Base-by-base conservation (phyloP, 2,888 invertebrate species). In the Cheilosia urbana region DNA sequence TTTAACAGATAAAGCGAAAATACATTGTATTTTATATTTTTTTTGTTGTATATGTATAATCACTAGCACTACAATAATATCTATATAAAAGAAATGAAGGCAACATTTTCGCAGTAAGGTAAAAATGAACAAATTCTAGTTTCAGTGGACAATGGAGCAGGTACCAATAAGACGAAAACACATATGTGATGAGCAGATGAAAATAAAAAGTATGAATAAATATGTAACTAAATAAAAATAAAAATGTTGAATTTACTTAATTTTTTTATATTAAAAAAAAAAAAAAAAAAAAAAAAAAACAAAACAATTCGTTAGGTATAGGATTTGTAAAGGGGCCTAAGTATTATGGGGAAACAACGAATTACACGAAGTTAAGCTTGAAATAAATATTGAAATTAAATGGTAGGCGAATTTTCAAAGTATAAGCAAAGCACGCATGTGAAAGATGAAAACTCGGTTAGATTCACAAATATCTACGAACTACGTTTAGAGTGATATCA, bases 11-110 rank as follows among this genome's bases (percentile, higher is more conserved):
- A 79, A 79, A 79, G 79, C 79, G n/a, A 72, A 58, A 72, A 60
- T 63, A 76, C 60, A 47, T 65, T 19, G 42, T 62, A 4, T 68
- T 68, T 45, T 68, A 42, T 15, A 19, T 53, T 68, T 63, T 34
- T 66, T 42, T 63, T 34, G 60, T 42, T 69, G 21, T 57, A 21
- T 76, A 47, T 49, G 11, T 37, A 66, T 87, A 88, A 88, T 87
- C 89, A 89, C 88, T 89, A 88, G 89, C 88, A 89, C 89, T 89
- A 89, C 88, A 88, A 88, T 84, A 87, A 83, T 80, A 71, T 80
- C 69, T 79, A 78, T 62, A 49, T 58, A 51, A 66, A 73, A 65
- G 51, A 57, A 72, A 73, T 63, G 21, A 60, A 80, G 66, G 72
- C 63, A 78, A 73, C 72, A 68, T 69, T 72, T 79, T 73, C 60